Evolutionary conservation across 2,888 invertebrate genomes (phyloP).

Genomic region (Neoaliturus tenellus): DNA sequence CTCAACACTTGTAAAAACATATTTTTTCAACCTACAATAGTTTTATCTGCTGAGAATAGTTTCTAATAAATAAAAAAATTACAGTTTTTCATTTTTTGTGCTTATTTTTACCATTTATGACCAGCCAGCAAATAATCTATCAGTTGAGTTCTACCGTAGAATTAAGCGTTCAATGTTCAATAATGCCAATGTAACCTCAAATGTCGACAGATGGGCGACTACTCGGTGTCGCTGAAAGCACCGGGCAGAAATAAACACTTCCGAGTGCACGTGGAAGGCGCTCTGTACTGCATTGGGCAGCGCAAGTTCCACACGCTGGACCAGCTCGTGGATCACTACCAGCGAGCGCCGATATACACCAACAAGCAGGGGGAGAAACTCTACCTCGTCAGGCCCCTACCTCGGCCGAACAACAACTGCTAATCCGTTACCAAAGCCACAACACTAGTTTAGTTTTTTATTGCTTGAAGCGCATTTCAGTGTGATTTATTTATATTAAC

Average conservation of each 20-base stretch:
- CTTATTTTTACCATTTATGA: too few relatives aligned
- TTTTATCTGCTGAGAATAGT: too few relatives aligned
- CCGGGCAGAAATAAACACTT: conserved; percentile 99
- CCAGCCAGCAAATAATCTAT: too few relatives aligned
- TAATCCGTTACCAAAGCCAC: conserved; percentile 53
- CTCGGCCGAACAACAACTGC: conserved; percentile 74
- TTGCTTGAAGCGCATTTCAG: conserved; percentile 46
- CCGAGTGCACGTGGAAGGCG: conserved; percentile 96
- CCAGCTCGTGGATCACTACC: conserved; percentile 98
- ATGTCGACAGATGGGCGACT: conserved; percentile 92
- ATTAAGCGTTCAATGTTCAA: too few relatives aligned
- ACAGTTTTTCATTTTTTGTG: too few relatives aligned
- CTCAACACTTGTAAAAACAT: too few relatives aligned
- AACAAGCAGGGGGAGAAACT: conserved; percentile 98
- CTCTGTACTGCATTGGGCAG: conserved; percentile 97
- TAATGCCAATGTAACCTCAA: background rate
- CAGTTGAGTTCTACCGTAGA: too few relatives aligned
- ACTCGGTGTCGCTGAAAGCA: conserved; percentile 98
- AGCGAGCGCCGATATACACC: conserved; percentile 98
- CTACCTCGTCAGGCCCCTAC: conserved; percentile 96
- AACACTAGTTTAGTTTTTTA: conserved; percentile 45
- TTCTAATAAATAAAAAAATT: too few relatives aligned
- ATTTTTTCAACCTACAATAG: too few relatives aligned
- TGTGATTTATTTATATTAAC: conserved; percentile 39
- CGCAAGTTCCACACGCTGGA: conserved; percentile 97